Evolutionary conservation across 23 tunicate species (phyloP), one percentile per base, ranked within the genome.

Genomic region (Clavelina lepadiformis): DNA sequence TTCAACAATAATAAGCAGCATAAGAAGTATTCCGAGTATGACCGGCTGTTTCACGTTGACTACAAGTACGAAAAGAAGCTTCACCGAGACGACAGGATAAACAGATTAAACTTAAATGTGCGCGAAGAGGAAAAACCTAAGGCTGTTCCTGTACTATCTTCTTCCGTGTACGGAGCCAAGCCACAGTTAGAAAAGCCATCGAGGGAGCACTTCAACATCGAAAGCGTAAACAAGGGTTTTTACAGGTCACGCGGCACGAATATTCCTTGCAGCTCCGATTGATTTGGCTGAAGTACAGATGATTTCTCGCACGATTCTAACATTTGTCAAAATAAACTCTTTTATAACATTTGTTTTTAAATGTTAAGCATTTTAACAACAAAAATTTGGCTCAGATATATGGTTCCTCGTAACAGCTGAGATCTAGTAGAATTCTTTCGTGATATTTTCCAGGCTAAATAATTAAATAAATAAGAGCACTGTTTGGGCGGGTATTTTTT

Each of bases 241-340:
- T 86, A 60, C 62, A 51, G 95, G 71, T 75, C 76, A 34, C 38
- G 95, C 35, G 95, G 95, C 22, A 78, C 95, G 7, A 86, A 86
- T 38, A 69, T 86, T 15, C 95, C 95, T 18, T 44, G 69, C 35
- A 73, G 71, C 47, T 65, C 74, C 20, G 73, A 74, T 30, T 73
- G n/a, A n/a, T n/a, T n/a, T n/a, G n/a, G 83, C 22, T 68, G 29
- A 41, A 19, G 23, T 61, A n/a, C n/a, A n/a, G n/a, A n/a, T n/a
- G n/a, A n/a, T n/a, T n/a, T n/a, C n/a, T n/a, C n/a, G n/a, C n/a
- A n/a, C n/a, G n/a, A n/a, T n/a, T n/a, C n/a, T n/a, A n/a, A n/a
- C n/a, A n/a, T n/a, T n/a, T n/a, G n/a, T n/a, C n/a, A n/a, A n/a
- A n/a, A n/a, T n/a, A n/a, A n/a, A n/a, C n/a, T n/a, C n/a, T n/a